These are phyloP conservation scores for Drosophila stalkeri DNA, from an alignment of 2,888 invertebrate species.

Conservation along the genomic window DNA sequence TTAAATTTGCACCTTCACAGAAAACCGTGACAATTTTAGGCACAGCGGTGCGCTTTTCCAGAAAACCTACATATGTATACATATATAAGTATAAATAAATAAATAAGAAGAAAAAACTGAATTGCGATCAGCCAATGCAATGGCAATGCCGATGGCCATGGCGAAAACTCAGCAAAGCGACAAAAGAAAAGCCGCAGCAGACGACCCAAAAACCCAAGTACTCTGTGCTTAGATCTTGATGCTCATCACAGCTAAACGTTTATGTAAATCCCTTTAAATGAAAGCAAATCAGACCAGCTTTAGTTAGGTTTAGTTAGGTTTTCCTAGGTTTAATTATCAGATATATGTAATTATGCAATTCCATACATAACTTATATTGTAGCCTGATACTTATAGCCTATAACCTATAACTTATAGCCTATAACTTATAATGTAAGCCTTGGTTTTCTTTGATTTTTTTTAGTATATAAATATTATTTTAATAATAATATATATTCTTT, in stretches of 20 bases:
- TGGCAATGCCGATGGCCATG: constrained; percentile 25
- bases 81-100: constrained; percentile 25
- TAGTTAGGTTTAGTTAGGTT: too few species aligned
- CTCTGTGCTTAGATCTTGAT: constrained; percentile 30
- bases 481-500: too few species aligned
- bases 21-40: constrained; percentile 79
- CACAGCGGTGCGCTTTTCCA: constrained; percentile 79
- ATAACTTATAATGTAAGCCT: too few species aligned
- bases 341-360: too few species aligned
- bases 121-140: constrained; percentile 28
- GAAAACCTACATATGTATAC: constrained; percentile 37
- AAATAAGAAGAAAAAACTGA: constrained; percentile 38
- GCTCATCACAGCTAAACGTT: constrained; percentile 6
- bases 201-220: constrained; percentile 25
- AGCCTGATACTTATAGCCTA: too few species aligned
- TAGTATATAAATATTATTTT: too few species aligned
- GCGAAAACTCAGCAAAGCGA: constrained; percentile 46
- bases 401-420: too few species aligned
- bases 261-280: neutral
- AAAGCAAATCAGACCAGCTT: neutral
- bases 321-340: too few species aligned
- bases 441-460: too few species aligned
- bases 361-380: too few species aligned
- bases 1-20: constrained; percentile 79
- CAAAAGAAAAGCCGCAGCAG: constrained; percentile 43